phyloP scores from a whole-genome alignment of 1,140 invertebrate species.

The Probaryconus sp. region DNA sequence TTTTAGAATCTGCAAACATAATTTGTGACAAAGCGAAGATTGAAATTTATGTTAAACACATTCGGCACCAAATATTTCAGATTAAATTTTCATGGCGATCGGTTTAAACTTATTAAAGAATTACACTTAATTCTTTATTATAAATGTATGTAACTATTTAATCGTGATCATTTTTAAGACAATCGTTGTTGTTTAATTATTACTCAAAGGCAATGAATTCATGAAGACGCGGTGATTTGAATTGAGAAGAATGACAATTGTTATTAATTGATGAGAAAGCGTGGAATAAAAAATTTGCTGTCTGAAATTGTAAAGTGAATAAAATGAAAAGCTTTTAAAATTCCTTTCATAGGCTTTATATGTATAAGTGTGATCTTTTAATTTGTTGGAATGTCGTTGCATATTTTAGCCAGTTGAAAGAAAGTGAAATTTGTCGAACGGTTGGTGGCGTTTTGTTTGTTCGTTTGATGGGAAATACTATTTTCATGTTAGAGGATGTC shows the following conservation, averaged over 20 bases:
- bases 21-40: neutral
- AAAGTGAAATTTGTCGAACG: slow-evolving; percentile 33
- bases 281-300: too few relatives aligned
- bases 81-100: neutral
- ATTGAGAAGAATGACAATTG: slow-evolving; percentile 3
- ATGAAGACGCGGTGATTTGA: neutral
- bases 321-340: too few relatives aligned
- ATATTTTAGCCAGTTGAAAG: too few relatives aligned
- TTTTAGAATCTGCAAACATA: neutral
- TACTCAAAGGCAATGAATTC: neutral
- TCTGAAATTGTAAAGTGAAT: too few relatives aligned
- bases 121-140: neutral
- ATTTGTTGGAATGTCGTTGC: too few relatives aligned
- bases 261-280: neutral
- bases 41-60: too few relatives aligned
- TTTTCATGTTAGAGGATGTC: slow-evolving; percentile 45
- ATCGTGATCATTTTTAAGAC: too few relatives aligned
- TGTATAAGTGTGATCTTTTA: too few relatives aligned
- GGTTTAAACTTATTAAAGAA: neutral
- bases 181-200: slow-evolving; percentile 9
- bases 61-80: neutral
- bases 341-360: too few relatives aligned
- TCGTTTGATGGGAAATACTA: slow-evolving; percentile 11
- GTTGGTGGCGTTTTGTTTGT: neutral
- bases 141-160: too few relatives aligned